Base-by-base conservation (phyloP, 2,888 invertebrate genomes). In the Azorinus chamasolen region DNA sequence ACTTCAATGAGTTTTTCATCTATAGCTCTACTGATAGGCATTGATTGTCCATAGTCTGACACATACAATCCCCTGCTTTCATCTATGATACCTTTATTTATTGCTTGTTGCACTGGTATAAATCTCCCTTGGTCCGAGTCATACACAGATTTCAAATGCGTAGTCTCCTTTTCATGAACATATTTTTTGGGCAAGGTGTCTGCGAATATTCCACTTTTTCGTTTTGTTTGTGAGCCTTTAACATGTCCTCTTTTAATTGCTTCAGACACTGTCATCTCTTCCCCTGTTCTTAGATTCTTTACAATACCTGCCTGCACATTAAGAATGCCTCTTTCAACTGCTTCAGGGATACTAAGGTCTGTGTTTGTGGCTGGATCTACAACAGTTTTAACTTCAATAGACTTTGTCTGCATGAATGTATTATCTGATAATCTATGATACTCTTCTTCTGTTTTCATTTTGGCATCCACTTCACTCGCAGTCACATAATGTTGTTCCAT, bases 401-500 rank as follows among this genome's bases (percentile, higher is more conserved):
- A 84, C 48, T 83, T 73, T 1, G 85, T 83, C 64, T 86, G 82
- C 24, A 87, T 85, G 22, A 89, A 72, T 3, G 80, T 83, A 46
- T 86, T 77, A 51, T 84, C 83, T 46, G 76, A 68, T 2, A 82
- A 75, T 53, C 79, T 83, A 6, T 55, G 68, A 65, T 75, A 81
- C 18, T 50, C 76, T 64, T 87, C 86, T 16, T 74, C 81, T 22
- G 85, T 74, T n/a, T 66, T 66, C 76, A 83, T 82, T 22, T 83
- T 63, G 22, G 80, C 76, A 75, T 82, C 80, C 1, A 86, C 59
- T 51, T 91, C 90, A 74, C 91, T 87, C 24, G 88, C 86, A 93
- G 97, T 96, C 81, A 97, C 95, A 20, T 98, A 96, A 82, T 97
- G 95, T 93, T 96, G 95, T 84, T 96, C 95, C 85, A 99, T 97